These are phyloP conservation scores for Oxyura jamaicensis DNA, from an alignment of 2,113 vertebrate genomes.

Conservation along the genomic window DNA sequence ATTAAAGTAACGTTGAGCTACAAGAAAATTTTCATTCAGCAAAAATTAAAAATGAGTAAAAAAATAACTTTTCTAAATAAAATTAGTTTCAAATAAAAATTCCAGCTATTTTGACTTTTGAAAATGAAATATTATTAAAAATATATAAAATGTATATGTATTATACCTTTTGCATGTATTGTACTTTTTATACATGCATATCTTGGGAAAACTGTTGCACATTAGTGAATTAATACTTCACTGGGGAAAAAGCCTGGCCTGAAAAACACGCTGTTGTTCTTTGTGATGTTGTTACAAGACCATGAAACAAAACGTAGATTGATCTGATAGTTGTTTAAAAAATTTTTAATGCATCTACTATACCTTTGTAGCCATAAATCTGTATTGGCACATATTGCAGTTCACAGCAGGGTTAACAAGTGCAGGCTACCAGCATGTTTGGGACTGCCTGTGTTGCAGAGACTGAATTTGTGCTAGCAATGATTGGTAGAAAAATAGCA, in stretches of 20 bases:
- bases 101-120: neutral
- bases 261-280: neutral
- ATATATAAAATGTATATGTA: neutral
- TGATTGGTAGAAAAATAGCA: neutral
- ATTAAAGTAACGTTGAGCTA: neutral
- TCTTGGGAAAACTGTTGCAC: neutral
- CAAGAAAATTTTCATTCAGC: neutral
- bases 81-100: neutral
- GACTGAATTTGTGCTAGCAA: neutral
- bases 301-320: neutral
- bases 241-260: neutral
- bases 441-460: neutral
- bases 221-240: neutral
- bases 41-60: neutral
- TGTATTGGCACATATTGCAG: neutral
- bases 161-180: neutral
- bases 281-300: neutral
- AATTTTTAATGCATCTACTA: neutral
- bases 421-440: neutral
- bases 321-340: neutral
- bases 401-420: neutral
- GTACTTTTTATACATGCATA: neutral
- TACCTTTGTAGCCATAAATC: neutral
- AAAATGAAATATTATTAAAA: neutral
- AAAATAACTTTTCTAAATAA: neutral